phyloP scores from a whole-genome alignment of 2,888 invertebrate genomes.

The Pachliopta kotzebuea region DNA sequence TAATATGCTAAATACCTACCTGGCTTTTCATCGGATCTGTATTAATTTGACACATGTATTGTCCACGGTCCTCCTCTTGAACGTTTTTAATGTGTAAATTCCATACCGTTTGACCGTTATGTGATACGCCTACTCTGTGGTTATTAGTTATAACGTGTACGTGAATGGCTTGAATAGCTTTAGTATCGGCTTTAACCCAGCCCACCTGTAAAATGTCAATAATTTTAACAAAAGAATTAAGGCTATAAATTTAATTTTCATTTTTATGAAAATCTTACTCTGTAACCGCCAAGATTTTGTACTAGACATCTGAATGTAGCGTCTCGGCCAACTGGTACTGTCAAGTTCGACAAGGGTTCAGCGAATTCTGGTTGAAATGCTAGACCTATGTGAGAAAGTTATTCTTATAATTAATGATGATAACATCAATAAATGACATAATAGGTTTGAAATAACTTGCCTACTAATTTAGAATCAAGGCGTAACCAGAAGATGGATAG shows the following conservation, averaged over 20 bases:
- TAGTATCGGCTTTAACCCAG: constrained; percentile 96
- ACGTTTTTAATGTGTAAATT: constrained; percentile 93
- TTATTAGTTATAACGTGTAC: constrained; percentile 96
- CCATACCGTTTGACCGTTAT: constrained; percentile 93
- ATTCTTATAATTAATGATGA: no score
- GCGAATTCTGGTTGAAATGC: constrained; percentile 92
- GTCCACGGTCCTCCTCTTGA: constrained; percentile 92
- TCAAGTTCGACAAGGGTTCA: constrained; percentile 90
- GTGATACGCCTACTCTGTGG: constrained; percentile 91
- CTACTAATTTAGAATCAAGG: constrained; percentile 67
- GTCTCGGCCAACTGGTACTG: constrained; percentile 91
- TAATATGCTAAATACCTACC: constrained; percentile 67
- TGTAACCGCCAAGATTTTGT: constrained; percentile 92
- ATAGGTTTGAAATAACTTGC: constrained; percentile 42
- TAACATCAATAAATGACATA: constrained; percentile 5
- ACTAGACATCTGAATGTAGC: constrained; percentile 93
- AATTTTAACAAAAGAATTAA: background rate
- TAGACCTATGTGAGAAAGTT: constrained; percentile 70
- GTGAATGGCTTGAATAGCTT: constrained; percentile 95
- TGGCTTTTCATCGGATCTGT: constrained; percentile 97
- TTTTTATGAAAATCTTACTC: constrained; percentile 80
- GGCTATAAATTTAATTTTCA: background rate
- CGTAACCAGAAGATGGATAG: constrained; percentile 66
- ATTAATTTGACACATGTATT: constrained; percentile 97
- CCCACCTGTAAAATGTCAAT: constrained; percentile 85